Percentiles rank a stretch among this genome's conserved stretches.
Evolutionary conservation across 2,888 invertebrate genomes (phyloP).

Genomic region (Himalopsyche japonica): DNA sequence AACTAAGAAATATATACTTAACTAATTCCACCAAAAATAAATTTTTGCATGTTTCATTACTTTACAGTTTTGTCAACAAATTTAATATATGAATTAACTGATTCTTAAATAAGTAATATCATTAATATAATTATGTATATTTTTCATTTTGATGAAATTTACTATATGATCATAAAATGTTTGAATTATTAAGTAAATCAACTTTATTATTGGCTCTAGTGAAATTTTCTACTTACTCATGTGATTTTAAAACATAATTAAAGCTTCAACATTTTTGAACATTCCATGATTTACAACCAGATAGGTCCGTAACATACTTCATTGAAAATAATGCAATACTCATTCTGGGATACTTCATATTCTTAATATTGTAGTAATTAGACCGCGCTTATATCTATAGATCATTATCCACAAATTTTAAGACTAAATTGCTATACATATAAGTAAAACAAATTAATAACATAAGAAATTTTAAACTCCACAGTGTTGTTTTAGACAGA

Average conservation of each 20-base stretch:
- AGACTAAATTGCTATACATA: neutral
- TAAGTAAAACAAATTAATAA: neutral
- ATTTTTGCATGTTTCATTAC: too few relatives aligned
- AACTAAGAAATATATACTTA: too few relatives aligned
- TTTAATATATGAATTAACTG: too few relatives aligned
- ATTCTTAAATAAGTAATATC: too few relatives aligned
- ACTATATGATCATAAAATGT: too few relatives aligned
- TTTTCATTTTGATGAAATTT: too few relatives aligned
- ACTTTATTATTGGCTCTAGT: neutral
- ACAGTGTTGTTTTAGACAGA: too few relatives aligned
- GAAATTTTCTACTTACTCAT: neutral
- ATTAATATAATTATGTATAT: too few relatives aligned
- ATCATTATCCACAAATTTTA: neutral
- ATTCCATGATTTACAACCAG: neutral
- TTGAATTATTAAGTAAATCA: neutral
- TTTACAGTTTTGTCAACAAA: too few relatives aligned
- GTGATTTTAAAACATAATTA: neutral
- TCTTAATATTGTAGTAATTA: neutral
- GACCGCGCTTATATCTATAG: neutral
- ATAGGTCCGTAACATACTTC: neutral
- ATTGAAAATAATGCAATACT: neutral
- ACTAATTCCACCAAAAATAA: too few relatives aligned
- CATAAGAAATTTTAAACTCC: neutral
- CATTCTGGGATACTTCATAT: neutral
- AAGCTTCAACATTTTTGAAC: neutral